Percentiles rank a stretch among this genome's conserved stretches.
Conservation (phyloP, 2,113 vertebrate genomes). For the Bubo blakistoni region DNA sequence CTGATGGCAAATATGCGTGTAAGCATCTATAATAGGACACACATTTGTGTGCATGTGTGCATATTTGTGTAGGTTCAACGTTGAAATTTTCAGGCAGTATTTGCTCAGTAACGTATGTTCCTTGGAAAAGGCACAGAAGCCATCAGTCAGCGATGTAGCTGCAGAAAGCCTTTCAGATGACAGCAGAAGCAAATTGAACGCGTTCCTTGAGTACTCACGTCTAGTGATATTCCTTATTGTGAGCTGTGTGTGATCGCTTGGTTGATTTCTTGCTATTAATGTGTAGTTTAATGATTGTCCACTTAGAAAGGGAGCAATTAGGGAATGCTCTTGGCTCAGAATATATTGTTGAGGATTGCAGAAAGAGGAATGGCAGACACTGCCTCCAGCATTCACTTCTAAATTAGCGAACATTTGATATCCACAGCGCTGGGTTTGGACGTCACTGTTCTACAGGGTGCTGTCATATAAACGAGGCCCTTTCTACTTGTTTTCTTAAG, state of each 20-base stretch:
- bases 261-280: slow-evolving; percentile 18
- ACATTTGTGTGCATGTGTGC: slow-evolving; percentile 13
- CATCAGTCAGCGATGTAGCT: slow-evolving; percentile 29
- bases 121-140: slow-evolving; percentile 57
- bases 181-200: slow-evolving; percentile 13
- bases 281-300: slow-evolving; percentile 5
- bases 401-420: background rate
- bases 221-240: background rate
- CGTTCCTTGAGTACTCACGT: background rate
- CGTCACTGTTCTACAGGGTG: background rate
- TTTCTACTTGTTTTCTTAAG: background rate
- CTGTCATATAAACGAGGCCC: background rate
- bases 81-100: slow-evolving; percentile 45
- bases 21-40: slow-evolving; percentile 26
- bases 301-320: slow-evolving; percentile 17
- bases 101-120: slow-evolving; percentile 62
- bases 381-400: background rate
- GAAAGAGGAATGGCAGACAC: background rate
- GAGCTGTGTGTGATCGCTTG: background rate
- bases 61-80: slow-evolving; percentile 1
- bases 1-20: slow-evolving; percentile 41
- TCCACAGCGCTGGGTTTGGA: background rate
- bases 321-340: background rate
- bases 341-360: background rate
- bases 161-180: slow-evolving; percentile 47